A percentile compares a stretch with the other conserved stretches of the same genome.
Evolutionary conservation across 2,888 invertebrate genomes (phyloP).

Genomic region (Cactoblastis cactorum): DNA sequence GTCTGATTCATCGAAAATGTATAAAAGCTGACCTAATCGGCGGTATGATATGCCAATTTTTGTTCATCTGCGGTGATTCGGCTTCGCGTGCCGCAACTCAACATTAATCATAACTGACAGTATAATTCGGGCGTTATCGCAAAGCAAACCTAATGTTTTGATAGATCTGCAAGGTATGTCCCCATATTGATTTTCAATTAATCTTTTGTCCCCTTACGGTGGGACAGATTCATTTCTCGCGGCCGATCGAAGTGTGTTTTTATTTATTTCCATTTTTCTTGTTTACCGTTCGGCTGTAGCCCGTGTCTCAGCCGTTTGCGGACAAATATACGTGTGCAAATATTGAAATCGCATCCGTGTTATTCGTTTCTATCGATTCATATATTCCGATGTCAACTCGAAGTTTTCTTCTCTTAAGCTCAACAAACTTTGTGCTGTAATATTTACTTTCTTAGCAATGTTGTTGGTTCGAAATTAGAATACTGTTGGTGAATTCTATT

Average conservation of each 20-base stretch:
- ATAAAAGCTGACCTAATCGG: slow-evolving; percentile 22
- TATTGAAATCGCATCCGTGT: slow-evolving; percentile 56
- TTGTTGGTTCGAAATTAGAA: no score
- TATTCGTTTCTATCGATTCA: slow-evolving; percentile 57
- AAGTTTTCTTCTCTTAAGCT: neutral
- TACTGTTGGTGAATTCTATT: no score
- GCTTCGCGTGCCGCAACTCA: slow-evolving; percentile 59
- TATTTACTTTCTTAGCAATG: neutral
- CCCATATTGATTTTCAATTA: slow-evolving; percentile 73
- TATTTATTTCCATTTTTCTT: slow-evolving; percentile 49
- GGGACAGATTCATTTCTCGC: slow-evolving; percentile 59
- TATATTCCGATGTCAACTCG: slow-evolving; percentile 26
- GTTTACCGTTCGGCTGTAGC: slow-evolving; percentile 44
- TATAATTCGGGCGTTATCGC: slow-evolving; percentile 64
- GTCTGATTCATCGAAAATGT: slow-evolving; percentile 1
- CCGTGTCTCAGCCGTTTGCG: slow-evolving; percentile 46
- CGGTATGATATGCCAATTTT: slow-evolving; percentile 39
- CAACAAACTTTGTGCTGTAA: neutral
- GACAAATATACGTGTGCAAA: slow-evolving; percentile 58
- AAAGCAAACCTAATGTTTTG: slow-evolving; percentile 68
- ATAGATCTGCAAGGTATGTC: slow-evolving; percentile 67
- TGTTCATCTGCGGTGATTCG: slow-evolving; percentile 44
- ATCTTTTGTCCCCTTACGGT: slow-evolving; percentile 68
- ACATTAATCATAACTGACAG: slow-evolving; percentile 70
- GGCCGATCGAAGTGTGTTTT: slow-evolving; percentile 39